phyloP scores from a whole-genome alignment of 2,113 vertebrate species.

The Nothobranchius kuhntae region DNA sequence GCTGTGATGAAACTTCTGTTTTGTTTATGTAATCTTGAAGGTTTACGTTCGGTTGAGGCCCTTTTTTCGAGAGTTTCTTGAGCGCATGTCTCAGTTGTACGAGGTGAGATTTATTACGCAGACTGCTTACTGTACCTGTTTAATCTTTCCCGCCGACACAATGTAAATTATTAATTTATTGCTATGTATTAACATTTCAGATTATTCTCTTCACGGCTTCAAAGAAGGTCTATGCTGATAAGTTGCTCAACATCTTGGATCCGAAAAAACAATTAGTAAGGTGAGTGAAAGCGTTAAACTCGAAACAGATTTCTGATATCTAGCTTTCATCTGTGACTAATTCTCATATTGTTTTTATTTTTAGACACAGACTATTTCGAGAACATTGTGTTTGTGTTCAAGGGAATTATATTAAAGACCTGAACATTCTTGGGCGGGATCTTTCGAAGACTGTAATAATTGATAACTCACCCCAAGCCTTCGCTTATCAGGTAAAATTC shows the following conservation, averaged over 20 bases:
- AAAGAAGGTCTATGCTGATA: constrained; percentile 99
- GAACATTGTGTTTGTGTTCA: constrained; percentile 99
- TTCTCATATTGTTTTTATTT: background rate
- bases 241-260: constrained; percentile 98
- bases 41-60: constrained; percentile 98
- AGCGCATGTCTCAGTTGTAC: constrained; percentile 98
- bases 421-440: constrained; percentile 98
- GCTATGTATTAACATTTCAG: constrained; percentile 68
- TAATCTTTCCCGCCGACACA: background rate
- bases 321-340: background rate
- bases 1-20: background rate
- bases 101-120: constrained; percentile 82
- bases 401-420: constrained; percentile 98
- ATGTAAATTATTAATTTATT: background rate
- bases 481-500: constrained; percentile 93
- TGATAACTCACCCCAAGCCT: constrained; percentile 99
- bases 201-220: constrained; percentile 99
- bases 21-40: constrained; percentile 61
- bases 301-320: background rate
- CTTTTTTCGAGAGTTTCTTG: constrained; percentile 98
- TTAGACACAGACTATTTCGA: constrained; percentile 95
- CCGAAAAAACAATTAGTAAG: constrained; percentile 98
- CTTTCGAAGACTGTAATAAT: constrained; percentile 99
- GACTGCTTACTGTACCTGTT: background rate
- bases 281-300: constrained; percentile 73